A percentile compares a stretch with the other conserved stretches of the same genome.
Evolutionary conservation across 2,113 vertebrate genomes (phyloP).

Genomic region (Callaeas wilsoni): DNA sequence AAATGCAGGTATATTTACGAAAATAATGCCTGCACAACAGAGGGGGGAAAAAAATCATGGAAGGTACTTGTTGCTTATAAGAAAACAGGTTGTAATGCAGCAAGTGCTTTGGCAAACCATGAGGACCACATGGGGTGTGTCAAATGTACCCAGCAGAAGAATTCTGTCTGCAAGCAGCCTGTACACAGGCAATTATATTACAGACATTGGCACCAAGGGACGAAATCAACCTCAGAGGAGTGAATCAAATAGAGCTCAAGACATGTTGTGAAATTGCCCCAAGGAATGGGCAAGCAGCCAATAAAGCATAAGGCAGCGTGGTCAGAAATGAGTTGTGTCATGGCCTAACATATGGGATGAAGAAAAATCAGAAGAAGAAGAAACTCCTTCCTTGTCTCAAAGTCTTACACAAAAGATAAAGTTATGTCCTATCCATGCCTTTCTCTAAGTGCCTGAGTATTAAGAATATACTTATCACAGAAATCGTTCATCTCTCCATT

Average conservation of each 20-base stretch:
- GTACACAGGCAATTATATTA: slow-evolving; percentile 27
- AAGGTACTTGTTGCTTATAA: slow-evolving; percentile 18
- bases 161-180: slow-evolving; percentile 43
- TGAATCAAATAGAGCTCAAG: slow-evolving; percentile 59
- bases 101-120: slow-evolving; percentile 44
- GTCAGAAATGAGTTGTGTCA: slow-evolving; percentile 32
- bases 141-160: slow-evolving; percentile 39
- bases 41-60: accelerated
- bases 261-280: slow-evolving; percentile 58
- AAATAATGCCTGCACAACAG: not conserved
- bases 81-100: slow-evolving; percentile 38
- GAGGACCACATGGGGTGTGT: slow-evolving; percentile 30
- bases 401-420: not conserved
- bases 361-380: not conserved
- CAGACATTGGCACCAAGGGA: slow-evolving; percentile 38
- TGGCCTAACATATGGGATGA: not conserved
- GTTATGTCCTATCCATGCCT: not conserved
- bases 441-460: not conserved
- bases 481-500: not conserved
- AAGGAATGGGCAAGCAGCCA: slow-evolving; percentile 61
- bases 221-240: slow-evolving; percentile 52
- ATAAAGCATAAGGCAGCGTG: slow-evolving; percentile 36
- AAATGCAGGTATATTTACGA: not conserved
- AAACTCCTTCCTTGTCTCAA: not conserved
- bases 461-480: not conserved